phyloP scores from a whole-genome alignment of 2,113 vertebrate species.

The Kryptolebias marmoratus region DNA sequence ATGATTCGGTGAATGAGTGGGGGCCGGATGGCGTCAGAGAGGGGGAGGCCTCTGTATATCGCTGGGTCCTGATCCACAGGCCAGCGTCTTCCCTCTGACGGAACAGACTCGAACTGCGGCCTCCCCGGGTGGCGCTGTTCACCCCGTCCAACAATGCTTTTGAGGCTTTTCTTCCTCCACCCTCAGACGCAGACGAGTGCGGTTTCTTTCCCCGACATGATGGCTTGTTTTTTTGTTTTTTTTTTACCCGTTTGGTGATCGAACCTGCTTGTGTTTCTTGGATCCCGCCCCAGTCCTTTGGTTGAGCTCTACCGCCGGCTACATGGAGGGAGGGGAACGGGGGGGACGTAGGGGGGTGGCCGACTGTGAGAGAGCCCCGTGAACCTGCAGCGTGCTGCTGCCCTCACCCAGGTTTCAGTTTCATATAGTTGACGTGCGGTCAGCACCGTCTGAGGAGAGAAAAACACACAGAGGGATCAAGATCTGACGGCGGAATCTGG shows the following conservation, averaged over 20 bases:
- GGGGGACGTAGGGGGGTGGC: conserved; percentile 61
- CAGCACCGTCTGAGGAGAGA: conserved; percentile 85
- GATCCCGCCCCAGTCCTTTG: conserved; percentile 55
- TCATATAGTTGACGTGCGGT: conserved; percentile 96
- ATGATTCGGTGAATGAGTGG: background rate
- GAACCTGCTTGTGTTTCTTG: conserved; percentile 48
- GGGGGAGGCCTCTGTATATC: conserved; percentile 22
- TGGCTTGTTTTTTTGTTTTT: conserved; percentile 18
- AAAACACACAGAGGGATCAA: background rate
- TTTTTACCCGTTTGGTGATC: conserved; percentile 43
- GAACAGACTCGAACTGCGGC: conserved; percentile 26
- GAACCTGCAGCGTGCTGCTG: conserved; percentile 77
- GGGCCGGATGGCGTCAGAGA: conserved; percentile 24
- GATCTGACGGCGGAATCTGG: background rate
- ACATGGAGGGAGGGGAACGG: conserved; percentile 41
- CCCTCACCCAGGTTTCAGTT: conserved; percentile 76
- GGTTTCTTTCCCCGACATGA: conserved; percentile 39
- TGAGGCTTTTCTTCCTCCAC: conserved; percentile 34
- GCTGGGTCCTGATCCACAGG: conserved; percentile 33
- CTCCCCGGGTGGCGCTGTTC: conserved; percentile 21
- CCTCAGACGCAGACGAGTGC: conserved; percentile 39
- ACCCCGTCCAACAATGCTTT: conserved; percentile 21
- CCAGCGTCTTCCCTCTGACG: conserved; percentile 27
- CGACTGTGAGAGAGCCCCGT: conserved; percentile 80
- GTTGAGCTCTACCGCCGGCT: conserved; percentile 70